phyloP scores from a whole-genome alignment of 1,140 invertebrate species.

The Ostrea edulis region DNA sequence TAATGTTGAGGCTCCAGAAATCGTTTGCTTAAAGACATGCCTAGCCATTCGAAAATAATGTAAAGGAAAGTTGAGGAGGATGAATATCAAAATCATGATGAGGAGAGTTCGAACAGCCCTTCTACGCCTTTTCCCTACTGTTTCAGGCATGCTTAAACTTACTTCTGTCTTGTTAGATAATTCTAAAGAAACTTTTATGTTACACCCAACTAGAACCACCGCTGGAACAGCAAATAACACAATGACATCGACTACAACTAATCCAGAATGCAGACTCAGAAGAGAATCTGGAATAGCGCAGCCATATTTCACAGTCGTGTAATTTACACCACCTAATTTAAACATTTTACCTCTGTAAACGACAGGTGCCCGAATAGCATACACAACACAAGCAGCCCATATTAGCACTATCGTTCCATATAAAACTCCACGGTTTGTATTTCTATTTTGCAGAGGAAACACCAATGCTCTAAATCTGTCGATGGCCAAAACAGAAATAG shows the following conservation, averaged over 20 bases:
- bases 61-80: constrained; percentile 48
- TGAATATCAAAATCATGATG: constrained; percentile 48
- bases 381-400: constrained; percentile 37
- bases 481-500: constrained; percentile 45
- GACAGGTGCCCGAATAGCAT: constrained; percentile 40
- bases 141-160: neutral
- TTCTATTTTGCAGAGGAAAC: constrained; percentile 30
- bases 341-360: constrained; percentile 18
- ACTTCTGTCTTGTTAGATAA: constrained; percentile 15
- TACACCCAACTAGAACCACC: constrained; percentile 25
- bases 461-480: constrained; percentile 49
- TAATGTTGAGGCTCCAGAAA: neutral
- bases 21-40: neutral
- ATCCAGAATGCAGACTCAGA: constrained; percentile 4
- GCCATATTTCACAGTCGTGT: constrained; percentile 6
- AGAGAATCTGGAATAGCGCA: constrained; percentile 4
- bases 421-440: neutral
- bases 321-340: neutral
- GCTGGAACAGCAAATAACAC: constrained; percentile 44
- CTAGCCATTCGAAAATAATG: constrained; percentile 36
- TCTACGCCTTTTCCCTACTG: neutral
- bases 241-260: constrained; percentile 42
- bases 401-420: neutral
- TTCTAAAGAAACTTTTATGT: constrained; percentile 42
- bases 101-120: constrained; percentile 42